These are phyloP conservation scores for Squalus acanthias DNA, from an alignment of 2,797 vertebrate genomes.

Conservation along the genomic window DNA sequence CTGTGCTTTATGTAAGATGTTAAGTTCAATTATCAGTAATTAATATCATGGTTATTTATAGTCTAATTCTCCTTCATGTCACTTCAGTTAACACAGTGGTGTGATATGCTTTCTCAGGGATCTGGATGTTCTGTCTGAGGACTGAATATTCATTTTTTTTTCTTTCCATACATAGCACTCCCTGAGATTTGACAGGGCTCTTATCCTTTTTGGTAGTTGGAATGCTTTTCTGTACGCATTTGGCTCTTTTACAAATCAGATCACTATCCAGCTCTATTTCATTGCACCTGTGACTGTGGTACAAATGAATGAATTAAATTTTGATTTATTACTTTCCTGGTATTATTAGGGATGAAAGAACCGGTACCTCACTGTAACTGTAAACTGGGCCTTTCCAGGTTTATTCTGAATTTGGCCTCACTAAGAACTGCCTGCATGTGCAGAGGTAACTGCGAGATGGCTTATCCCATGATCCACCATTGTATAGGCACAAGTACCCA, in stretches of 20 bases:
- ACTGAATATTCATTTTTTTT: not conserved
- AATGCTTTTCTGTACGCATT: not conserved
- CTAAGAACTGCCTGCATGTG: not conserved
- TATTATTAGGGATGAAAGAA: not conserved
- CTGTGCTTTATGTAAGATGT: conserved; percentile 22
- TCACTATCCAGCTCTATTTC: not conserved
- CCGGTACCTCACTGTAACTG: not conserved
- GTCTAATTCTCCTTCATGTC: conserved; percentile 24
- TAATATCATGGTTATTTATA: conserved; percentile 30
- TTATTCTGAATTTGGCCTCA: not conserved
- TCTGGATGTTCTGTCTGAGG: not conserved
- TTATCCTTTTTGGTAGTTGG: not conserved
- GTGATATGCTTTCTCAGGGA: conserved; percentile 8
- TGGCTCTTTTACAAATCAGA: not conserved
- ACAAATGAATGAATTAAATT: not conserved
- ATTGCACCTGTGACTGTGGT: not conserved
- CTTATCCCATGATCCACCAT: not conserved
- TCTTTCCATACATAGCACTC: not conserved
- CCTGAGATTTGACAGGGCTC: not conserved
- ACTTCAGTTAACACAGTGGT: not conserved
- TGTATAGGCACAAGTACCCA: not conserved
- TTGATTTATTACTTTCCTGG: not conserved
- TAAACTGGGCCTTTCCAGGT: not conserved
- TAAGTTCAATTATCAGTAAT: conserved; percentile 30
- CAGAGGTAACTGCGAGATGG: not conserved